phyloP scores from a whole-genome alignment of 1,140 invertebrate genomes.

The Dysdera silvatica region DNA sequence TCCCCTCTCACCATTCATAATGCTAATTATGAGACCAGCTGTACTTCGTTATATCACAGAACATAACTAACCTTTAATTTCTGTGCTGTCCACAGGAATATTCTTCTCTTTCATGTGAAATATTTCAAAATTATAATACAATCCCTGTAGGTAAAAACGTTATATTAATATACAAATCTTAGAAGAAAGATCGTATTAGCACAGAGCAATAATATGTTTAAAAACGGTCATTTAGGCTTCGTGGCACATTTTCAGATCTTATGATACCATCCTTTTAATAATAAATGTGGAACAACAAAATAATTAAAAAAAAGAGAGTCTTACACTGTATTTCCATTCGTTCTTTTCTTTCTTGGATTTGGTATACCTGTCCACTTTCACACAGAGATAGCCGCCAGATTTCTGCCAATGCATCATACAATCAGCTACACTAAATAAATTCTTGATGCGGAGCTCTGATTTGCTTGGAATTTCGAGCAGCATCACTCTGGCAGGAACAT shows the following conservation, averaged over 20 bases:
- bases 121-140: slow-evolving; percentile 98
- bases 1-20: no score
- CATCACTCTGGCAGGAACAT: slow-evolving; percentile 53
- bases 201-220: no score
- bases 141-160: slow-evolving; percentile 61
- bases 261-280: no score
- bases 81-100: slow-evolving; percentile 94
- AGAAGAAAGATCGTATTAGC: no score
- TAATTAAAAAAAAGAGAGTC: slow-evolving; percentile 30
- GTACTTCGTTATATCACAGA: no score
- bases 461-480: slow-evolving; percentile 54
- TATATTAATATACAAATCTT: no score
- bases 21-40: no score
- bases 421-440: slow-evolving; percentile 95
- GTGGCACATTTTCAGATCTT: no score
- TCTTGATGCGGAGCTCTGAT: slow-evolving; percentile 87
- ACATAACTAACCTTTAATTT: slow-evolving; percentile 61
- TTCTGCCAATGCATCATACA: slow-evolving; percentile 99
- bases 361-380: slow-evolving; percentile 94
- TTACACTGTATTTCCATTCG: slow-evolving; percentile 77
- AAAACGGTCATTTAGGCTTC: no score
- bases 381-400: slow-evolving; percentile 91
- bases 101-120: slow-evolving; percentile 97
- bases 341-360: slow-evolving; percentile 86
- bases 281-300: not conserved